Percentiles rank a stretch among this genome's conserved stretches.
phyloP scores from a whole-genome alignment of 1,140 invertebrate genomes.

The Coboldia fuscipes region DNA sequence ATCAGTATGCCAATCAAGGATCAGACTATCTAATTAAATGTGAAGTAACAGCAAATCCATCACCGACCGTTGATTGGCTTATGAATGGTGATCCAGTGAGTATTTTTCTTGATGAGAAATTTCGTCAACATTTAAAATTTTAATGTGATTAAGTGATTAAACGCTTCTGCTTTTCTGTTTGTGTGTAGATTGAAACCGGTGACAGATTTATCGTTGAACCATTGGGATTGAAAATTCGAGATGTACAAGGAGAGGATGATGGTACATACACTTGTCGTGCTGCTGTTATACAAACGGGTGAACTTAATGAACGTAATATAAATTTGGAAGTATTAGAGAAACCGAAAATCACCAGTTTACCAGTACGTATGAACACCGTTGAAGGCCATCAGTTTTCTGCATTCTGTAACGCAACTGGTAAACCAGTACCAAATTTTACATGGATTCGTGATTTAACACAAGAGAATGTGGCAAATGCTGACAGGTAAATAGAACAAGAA shows the following conservation, averaged over 20 bases:
- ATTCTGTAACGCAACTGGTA: constrained; percentile 54
- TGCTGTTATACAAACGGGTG: constrained; percentile 55
- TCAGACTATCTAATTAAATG: constrained; percentile 59
- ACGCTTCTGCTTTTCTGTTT: constrained; percentile 4
- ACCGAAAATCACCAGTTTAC: constrained; percentile 40
- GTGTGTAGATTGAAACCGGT: constrained; percentile 28
- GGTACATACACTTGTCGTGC: constrained; percentile 69
- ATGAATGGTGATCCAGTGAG: constrained; percentile 44
- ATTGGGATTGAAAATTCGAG: constrained; percentile 55
- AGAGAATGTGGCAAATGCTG: constrained; percentile 39
- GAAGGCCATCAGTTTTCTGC: constrained; percentile 57
- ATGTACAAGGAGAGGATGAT: constrained; percentile 59
- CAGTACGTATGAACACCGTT: constrained; percentile 35
- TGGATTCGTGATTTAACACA: constrained; percentile 53
- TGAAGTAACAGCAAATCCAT: constrained; percentile 61
- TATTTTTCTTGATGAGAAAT: constrained; percentile 2
- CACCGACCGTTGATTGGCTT: constrained; percentile 64
- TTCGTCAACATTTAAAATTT: neutral
- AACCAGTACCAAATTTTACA: constrained; percentile 55
- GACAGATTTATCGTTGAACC: constrained; percentile 50
- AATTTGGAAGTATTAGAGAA: constrained; percentile 61
- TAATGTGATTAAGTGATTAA: neutral
- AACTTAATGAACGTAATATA: constrained; percentile 48
- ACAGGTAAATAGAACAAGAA: constrained; percentile 10
- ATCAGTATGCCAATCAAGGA: constrained; percentile 61